Evolutionary conservation across 2,888 invertebrate species (phyloP).

Genomic region (Muscina levida): DNA sequence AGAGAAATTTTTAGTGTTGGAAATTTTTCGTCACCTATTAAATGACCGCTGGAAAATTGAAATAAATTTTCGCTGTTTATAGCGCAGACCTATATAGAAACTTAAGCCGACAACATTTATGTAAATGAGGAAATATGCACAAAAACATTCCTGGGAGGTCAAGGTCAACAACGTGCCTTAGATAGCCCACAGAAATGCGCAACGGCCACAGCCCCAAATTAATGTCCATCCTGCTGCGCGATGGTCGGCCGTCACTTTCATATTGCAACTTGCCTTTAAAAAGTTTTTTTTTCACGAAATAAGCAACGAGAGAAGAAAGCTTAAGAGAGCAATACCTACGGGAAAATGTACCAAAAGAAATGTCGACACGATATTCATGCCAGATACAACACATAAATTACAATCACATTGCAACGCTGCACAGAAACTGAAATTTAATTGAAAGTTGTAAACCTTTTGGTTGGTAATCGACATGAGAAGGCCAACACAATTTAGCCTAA

Average conservation of each 20-base stretch:
- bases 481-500: no score
- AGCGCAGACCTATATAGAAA: no score
- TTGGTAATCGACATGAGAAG: no score
- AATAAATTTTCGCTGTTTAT: no score
- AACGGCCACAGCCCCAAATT: neutral
- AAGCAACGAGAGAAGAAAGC: no score
- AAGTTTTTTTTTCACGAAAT: no score
- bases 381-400: slow-evolving; percentile 4
- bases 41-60: no score
- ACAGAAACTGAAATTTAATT: slow-evolving; percentile 58
- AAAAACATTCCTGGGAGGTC: slow-evolving; percentile 67
- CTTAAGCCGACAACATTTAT: neutral
- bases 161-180: slow-evolving; percentile 74
- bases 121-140: neutral
- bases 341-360: slow-evolving; percentile 5
- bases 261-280: no score
- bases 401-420: neutral
- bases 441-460: slow-evolving; percentile 56
- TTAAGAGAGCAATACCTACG: slow-evolving; percentile 11
- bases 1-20: no score
- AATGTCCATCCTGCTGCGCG: slow-evolving; percentile 4
- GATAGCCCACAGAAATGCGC: slow-evolving; percentile 42
- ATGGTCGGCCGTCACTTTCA: no score
- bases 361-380: slow-evolving; percentile 5
- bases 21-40: no score